Percentiles rank a stretch among this genome's conserved stretches.
phyloP scores from a whole-genome alignment of 2,797 vertebrate genomes.

The Sebastes kiyomatsui region DNA sequence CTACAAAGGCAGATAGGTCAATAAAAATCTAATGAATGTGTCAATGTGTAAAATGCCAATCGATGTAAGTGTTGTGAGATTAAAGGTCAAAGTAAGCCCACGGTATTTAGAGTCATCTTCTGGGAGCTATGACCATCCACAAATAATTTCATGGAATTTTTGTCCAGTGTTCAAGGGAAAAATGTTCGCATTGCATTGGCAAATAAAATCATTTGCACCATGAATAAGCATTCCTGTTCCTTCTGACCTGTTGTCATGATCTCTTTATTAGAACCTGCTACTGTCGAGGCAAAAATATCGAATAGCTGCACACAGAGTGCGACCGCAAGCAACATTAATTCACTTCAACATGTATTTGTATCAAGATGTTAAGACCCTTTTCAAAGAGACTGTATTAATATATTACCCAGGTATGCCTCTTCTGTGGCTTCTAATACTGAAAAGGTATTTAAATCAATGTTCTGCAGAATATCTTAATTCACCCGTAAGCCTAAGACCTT shows the following conservation, averaged over 20 bases:
- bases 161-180: background rate
- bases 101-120: background rate
- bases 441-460: background rate
- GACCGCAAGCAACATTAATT: background rate
- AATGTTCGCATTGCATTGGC: no score
- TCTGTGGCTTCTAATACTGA: background rate
- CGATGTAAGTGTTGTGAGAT: background rate
- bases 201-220: accelerated
- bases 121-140: background rate
- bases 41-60: background rate
- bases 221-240: background rate
- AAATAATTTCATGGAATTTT: background rate
- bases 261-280: background rate
- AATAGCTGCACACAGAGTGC: background rate
- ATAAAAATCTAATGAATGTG: background rate
- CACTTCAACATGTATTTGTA: background rate
- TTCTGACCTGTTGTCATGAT: background rate
- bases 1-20: background rate
- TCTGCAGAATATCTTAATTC: background rate
- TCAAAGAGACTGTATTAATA: background rate
- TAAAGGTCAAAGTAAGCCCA: background rate
- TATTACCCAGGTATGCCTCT: background rate
- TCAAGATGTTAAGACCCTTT: background rate
- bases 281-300: background rate
- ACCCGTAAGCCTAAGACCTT: background rate